A percentile compares a stretch with the other conserved stretches of the same genome.
Conservation (phyloP, 2,797 vertebrate species). For the Mormyrus proboscirostris region DNA sequence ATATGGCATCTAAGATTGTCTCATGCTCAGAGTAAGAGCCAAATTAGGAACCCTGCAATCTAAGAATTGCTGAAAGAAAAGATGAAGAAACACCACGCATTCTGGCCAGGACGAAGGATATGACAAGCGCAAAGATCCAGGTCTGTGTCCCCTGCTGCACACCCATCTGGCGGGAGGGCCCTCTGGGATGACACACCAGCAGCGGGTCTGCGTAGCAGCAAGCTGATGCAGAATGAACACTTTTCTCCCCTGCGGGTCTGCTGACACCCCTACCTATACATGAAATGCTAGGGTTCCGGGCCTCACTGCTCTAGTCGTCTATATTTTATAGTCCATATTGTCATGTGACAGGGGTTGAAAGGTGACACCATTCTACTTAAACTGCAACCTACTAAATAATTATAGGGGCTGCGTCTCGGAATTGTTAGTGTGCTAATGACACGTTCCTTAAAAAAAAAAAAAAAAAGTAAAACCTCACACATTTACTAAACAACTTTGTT, state of each 20-base stretch:
- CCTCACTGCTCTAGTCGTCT: slow-evolving; percentile 22
- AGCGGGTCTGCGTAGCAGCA: neutral
- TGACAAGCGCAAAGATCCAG: slow-evolving; percentile 11
- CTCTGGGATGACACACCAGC: slow-evolving; percentile 15
- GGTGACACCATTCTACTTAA: slow-evolving; percentile 24
- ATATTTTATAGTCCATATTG: slow-evolving; percentile 24
- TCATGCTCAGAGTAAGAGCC: neutral
- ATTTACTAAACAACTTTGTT: slow-evolving; percentile 24
- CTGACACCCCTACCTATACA: slow-evolving; percentile 30
- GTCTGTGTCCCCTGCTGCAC: slow-evolving; percentile 19
- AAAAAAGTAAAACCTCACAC: slow-evolving; percentile 23
- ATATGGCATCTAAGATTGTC: neutral
- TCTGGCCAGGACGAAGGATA: slow-evolving; percentile 20
- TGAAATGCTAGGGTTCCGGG: slow-evolving; percentile 19
- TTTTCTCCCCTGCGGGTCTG: slow-evolving; percentile 12
- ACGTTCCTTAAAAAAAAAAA: neutral
- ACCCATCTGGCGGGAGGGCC: neutral
- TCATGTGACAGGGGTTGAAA: slow-evolving; percentile 32
- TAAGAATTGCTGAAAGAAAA: neutral
- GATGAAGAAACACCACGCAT: neutral
- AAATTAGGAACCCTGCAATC: neutral
- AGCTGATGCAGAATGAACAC: neutral
- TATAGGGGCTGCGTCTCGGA: slow-evolving; percentile 27
- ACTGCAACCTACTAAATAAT: slow-evolving; percentile 24
- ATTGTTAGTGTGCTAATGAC: neutral